Evolutionary conservation across 2,797 vertebrate species (phyloP).

Genomic region (Melanotaenia trifasciata): DNA sequence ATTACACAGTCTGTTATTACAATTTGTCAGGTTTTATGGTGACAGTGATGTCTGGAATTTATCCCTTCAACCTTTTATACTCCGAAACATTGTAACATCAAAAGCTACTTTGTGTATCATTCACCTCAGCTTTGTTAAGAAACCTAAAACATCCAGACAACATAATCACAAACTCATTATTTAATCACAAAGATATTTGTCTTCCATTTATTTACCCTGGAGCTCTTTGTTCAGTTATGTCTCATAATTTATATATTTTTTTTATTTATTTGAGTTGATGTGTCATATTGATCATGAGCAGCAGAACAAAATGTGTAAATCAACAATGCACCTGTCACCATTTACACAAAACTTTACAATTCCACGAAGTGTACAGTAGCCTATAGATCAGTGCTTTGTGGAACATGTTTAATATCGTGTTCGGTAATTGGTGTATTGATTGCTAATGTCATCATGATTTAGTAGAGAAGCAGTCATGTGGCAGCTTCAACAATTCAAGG

Average conservation of each 20-base stretch:
- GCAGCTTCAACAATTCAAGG: conserved; percentile 89
- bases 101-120: conserved; percentile 57
- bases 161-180: conserved; percentile 12
- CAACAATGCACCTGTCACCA: not conserved
- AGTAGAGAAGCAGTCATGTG: conserved; percentile 89
- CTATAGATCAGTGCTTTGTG: conserved; percentile 45
- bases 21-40: conserved; percentile 85
- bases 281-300: conserved; percentile 8
- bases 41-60: conserved; percentile 79
- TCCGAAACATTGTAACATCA: conserved; percentile 70
- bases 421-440: conserved; percentile 94
- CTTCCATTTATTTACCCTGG: not conserved
- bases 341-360: conserved; percentile 27
- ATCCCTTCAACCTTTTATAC: conserved; percentile 78
- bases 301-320: conserved; percentile 6
- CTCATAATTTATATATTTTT: not conserved
- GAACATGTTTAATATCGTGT: conserved; percentile 90
- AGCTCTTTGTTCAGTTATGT: not conserved
- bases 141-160: conserved; percentile 3
- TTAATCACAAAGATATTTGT: not conserved
- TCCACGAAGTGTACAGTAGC: conserved; percentile 30
- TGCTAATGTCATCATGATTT: conserved; percentile 95
- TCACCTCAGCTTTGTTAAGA: conserved; percentile 44
- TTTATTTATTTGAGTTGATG: not conserved
- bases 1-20: conserved; percentile 82